Evolutionary conservation across 2,113 vertebrate genomes (phyloP), one percentile per base, ranked within the genome.

Genomic region (Prochilodus magdalenae): DNA sequence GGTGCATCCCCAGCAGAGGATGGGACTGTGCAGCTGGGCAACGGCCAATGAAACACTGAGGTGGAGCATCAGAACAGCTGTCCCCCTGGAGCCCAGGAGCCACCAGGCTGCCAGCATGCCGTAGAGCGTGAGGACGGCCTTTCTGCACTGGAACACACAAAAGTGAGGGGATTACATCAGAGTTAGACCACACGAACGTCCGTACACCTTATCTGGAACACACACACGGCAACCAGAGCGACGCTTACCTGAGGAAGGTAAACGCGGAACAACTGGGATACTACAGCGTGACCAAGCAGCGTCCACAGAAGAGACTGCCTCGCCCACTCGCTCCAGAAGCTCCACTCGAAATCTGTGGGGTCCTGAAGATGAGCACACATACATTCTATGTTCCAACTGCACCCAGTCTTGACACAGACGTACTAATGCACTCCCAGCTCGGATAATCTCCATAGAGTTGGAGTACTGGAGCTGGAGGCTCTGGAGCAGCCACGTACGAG

Each of bases 261-360:
- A 62, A 91, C 33, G 40, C 78, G 87, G 75, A 92, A 91, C 44
- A 95, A 29, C 63, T 95, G 94, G 3, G 97, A 98, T 60, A 97
- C 79, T 2, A 93, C 60, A 0, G 92, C 67, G 26, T 99, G 97
- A 80, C 97, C 96, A 77, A 94, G 88, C 73, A 98, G 91, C 84
- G 96, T 94, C 95, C 95, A 97, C 0, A 93, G 77, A 60, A 99
- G 88, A 77, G 85, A 93, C 44, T 87, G 93, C 86, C 92, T 95
- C 16, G 95, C 97, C 96, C 96, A 98, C 70, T 96, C 94, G 13
- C 93, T 96, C 98, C 97, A 99, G 89, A 98, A 98, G 87, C 87
- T 97, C 98, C 97, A 99, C 80, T 99, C 97, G 86, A 99, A 99
- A 90, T 99, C 97, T 2, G 91, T 92, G 0, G 92, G 89, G 83